Evolutionary conservation across 2,797 vertebrate species (phyloP), one percentile per base, ranked within the genome.

Genomic region (Cryptoprocta ferox): DNA sequence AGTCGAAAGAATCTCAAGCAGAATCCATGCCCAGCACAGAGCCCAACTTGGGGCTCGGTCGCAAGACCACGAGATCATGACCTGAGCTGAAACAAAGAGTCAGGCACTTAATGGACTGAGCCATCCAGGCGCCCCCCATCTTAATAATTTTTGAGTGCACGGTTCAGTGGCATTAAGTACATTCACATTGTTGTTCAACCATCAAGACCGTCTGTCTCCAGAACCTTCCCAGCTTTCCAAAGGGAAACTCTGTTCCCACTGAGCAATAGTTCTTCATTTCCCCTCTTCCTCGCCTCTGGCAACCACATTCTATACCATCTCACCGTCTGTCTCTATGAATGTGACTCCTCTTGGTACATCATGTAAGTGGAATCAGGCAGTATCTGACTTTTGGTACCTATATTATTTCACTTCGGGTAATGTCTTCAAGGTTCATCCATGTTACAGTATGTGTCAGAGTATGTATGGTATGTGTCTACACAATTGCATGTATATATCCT

Each of bases 291-390:
- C 28, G 1, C 21, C 50, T 30, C 63, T 78, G 30, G 35, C 30
- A 39, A 5, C 35, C 14, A 9, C 35, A 5, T 66, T 89, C 30
- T 2, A 18, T 5, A n/a, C 32, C 6, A 0, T 30, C 16, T 63
- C 48, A n/a, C 30, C 15, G 21, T n/a, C 65, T 24, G 6, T 86
- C 15, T 59, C 56, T 50, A 3, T 21, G 45, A 73, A 48, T 26
- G 12, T 37, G 35, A 56, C 8, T 26, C 1, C 66, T 4, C 68
- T 19, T 19, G 30, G 45, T 19, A 5, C 26, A 42, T 70, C 32
- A 35, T 4, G 1, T 35, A 9, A 42, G 35, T 28, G 13, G 16
- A 65, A 11, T 13, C 11, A 1, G 7, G 5, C 15, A 7, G 15
- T 42, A 2, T 82, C 45, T 21, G 28, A 5, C 61, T 45, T 45